phyloP scores from a whole-genome alignment of 92 coral and sea anemone species.

The Montipora capitata region DNA sequence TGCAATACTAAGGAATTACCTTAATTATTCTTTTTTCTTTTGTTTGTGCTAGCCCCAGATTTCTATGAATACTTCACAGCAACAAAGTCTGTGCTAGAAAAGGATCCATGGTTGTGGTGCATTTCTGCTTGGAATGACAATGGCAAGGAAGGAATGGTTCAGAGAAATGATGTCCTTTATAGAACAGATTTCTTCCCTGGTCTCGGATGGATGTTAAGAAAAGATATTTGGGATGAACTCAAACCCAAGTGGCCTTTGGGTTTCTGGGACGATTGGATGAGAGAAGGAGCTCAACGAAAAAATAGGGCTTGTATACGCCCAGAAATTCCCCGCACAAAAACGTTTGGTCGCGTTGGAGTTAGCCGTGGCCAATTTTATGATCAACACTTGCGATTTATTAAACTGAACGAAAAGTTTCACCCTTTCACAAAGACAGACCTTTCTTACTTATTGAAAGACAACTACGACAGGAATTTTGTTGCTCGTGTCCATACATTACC shows the following conservation, averaged over 20 bases:
- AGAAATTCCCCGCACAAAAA: conserved; percentile 93
- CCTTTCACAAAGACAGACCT: conserved; percentile 90
- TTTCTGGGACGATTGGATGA: conserved; percentile 99
- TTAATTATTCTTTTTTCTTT: not conserved
- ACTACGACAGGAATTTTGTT: conserved; percentile 79
- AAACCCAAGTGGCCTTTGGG: conserved; percentile 96
- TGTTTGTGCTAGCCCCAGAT: conserved; percentile 86
- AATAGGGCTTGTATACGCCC: conserved; percentile 95
- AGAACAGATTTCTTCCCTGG: conserved; percentile 99
- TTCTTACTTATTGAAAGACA: conserved; percentile 87
- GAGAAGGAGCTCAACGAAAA: conserved; percentile 90
- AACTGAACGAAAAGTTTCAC: conserved; percentile 83
- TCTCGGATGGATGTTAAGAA: conserved; percentile 97
- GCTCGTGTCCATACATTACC: conserved; percentile 73
- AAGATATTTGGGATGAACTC: conserved; percentile 89
- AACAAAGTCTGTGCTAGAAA: conserved; percentile 83
- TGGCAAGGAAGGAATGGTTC: conserved; percentile 95
- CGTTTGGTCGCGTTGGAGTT: conserved; percentile 96
- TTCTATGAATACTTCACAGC: conserved; percentile 95
- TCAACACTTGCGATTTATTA: conserved; percentile 91
- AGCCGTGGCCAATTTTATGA: conserved; percentile 98
- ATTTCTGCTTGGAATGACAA: conserved; percentile 99
- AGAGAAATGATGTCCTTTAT: conserved; percentile 86
- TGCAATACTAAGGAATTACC: no score
- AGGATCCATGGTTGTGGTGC: conserved; percentile 96